Percentiles rank a stretch among this genome's conserved stretches.
These are phyloP conservation scores for Quadroppia sp. DNA, from an alignment of 2,888 invertebrate genomes.

Conservation along the genomic window DNA sequence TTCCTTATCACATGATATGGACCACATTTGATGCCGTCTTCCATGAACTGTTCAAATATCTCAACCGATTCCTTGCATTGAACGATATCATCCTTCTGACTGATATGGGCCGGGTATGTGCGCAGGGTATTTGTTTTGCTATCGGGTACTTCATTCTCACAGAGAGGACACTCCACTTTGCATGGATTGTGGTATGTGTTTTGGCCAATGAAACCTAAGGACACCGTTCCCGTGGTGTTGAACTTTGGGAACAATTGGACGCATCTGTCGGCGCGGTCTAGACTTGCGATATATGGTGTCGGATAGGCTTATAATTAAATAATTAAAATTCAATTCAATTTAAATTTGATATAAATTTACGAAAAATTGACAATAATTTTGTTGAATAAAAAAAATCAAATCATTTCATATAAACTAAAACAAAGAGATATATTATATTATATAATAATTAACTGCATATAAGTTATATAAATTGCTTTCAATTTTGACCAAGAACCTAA, in stretches of 20 bases:
- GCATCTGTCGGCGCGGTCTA: slow-evolving; percentile 36
- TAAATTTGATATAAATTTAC: neutral
- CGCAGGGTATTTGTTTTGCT: slow-evolving; percentile 29
- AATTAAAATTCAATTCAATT: neutral
- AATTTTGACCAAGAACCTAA: neutral
- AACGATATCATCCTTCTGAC: slow-evolving; percentile 26
- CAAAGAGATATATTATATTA: too few relatives aligned
- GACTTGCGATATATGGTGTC: slow-evolving; percentile 36
- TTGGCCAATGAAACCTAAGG: slow-evolving; percentile 31
- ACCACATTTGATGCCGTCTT: slow-evolving; percentile 37
- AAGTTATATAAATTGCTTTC: too few relatives aligned
- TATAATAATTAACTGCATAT: too few relatives aligned
- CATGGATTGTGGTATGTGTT: slow-evolving; percentile 42
- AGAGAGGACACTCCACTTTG: slow-evolving; percentile 37
- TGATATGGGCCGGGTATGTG: slow-evolving; percentile 39
- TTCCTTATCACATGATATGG: slow-evolving; percentile 30
- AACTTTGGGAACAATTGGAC: slow-evolving; percentile 32
- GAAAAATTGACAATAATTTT: neutral
- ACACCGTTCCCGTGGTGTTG: slow-evolving; percentile 37
- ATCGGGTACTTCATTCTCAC: slow-evolving; percentile 34
- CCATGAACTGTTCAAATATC: slow-evolving; percentile 40
- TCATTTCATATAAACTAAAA: too few relatives aligned
- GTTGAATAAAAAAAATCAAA: neutral
- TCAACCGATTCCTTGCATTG: slow-evolving; percentile 17
- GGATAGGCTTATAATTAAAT: slow-evolving; percentile 31